A percentile compares a stretch with the other conserved stretches of the same genome.
Evolutionary conservation across 2,113 vertebrate genomes (phyloP).

Genomic region (Podocnemis expansa): DNA sequence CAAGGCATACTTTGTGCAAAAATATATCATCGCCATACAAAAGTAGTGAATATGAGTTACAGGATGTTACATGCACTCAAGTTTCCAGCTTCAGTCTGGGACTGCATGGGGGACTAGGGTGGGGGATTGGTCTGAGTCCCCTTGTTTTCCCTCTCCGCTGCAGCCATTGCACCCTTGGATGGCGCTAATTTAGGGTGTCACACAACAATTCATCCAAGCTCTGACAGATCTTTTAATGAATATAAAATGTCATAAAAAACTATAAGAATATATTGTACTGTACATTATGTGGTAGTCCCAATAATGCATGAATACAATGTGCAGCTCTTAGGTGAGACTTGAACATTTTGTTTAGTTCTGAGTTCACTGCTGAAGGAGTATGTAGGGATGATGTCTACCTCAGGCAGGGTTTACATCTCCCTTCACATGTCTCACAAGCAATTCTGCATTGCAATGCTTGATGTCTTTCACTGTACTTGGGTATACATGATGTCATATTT

Average conservation of each 20-base stretch:
- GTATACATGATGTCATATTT: not conserved
- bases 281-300: accelerated
- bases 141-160: not conserved
- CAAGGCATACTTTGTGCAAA: not conserved
- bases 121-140: not conserved
- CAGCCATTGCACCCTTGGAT: not conserved
- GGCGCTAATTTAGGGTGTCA: not conserved
- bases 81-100: not conserved
- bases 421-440: not conserved
- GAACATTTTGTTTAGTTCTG: not conserved
- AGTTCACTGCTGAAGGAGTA: not conserved
- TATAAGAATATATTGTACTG: accelerated
- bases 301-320: not conserved
- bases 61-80: not conserved
- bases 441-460: not conserved
- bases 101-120: not conserved
- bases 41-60: not conserved
- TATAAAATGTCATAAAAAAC: accelerated
- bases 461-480: not conserved
- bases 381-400: not conserved
- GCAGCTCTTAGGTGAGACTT: not conserved
- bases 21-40: not conserved
- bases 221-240: accelerated
- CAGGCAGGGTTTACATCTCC: not conserved
- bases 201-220: not conserved